A percentile compares a stretch with the other conserved stretches of the same genome.
phyloP scores from a whole-genome alignment of 2,888 invertebrate species.

The Arrhopalites spinosus region DNA sequence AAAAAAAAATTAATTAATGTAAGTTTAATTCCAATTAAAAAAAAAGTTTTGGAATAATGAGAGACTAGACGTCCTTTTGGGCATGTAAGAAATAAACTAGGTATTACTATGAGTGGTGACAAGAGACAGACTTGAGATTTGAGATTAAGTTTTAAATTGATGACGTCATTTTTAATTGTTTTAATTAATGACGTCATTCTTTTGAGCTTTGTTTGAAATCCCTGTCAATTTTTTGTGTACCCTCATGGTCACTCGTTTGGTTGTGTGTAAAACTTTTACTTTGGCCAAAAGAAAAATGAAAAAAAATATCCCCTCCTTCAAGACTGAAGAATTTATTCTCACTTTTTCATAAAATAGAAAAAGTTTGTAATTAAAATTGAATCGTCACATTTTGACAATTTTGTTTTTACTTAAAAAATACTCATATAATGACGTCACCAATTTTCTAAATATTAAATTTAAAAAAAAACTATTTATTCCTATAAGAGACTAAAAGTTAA shows the following conservation, averaged over 20 bases:
- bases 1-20: background rate
- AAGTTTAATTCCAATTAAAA: background rate
- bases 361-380: background rate
- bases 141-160: background rate
- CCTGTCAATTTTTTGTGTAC: background rate
- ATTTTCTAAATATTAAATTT: too few species aligned
- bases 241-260: slow-evolving; percentile 31
- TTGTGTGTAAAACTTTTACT: slow-evolving; percentile 34
- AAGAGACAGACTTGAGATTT: background rate
- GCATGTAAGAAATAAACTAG: slow-evolving; percentile 3
- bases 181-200: too few species aligned
- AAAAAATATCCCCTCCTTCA: slow-evolving; percentile 1
- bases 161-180: background rate
- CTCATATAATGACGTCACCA: too few species aligned
- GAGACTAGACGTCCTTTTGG: slow-evolving; percentile 34
- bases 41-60: slow-evolving; percentile 10
- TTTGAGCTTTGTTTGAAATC: background rate
- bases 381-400: background rate
- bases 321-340: slow-evolving; percentile 34
- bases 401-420: too few species aligned
- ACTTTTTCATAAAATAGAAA: slow-evolving; percentile 8
- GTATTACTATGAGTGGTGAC: background rate
- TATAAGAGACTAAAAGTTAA: too few species aligned
- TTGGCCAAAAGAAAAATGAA: slow-evolving; percentile 7
- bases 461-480: too few species aligned